These are phyloP conservation scores for Acanthornis magna DNA, from an alignment of 2,797 vertebrate genomes.

Conservation along the genomic window DNA sequence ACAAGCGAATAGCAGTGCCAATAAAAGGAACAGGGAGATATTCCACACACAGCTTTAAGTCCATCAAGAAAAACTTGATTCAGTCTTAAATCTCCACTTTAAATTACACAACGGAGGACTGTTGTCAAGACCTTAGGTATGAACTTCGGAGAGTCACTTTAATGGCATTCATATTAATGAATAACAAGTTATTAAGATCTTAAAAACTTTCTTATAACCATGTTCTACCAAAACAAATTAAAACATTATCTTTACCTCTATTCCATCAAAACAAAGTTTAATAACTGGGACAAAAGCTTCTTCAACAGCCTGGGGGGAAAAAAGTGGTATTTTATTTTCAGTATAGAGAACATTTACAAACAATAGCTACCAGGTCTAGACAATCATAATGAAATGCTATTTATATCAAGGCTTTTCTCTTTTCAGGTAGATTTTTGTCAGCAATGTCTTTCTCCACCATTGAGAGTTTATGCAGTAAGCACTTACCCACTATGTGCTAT, in stretches of 20 bases:
- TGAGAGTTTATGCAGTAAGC: neutral
- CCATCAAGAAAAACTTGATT: neutral
- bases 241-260: constrained; percentile 80
- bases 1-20: neutral
- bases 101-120: neutral
- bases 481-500: neutral
- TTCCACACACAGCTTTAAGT: neutral
- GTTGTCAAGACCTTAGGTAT: neutral
- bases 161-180: neutral
- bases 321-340: constrained; percentile 17
- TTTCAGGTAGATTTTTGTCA: neutral
- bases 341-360: neutral
- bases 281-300: constrained; percentile 91
- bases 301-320: constrained; percentile 81
- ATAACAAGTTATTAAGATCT: neutral
- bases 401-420: neutral
- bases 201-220: neutral
- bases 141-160: neutral
- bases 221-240: neutral
- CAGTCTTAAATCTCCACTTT: neutral
- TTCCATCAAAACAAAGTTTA: constrained; percentile 87
- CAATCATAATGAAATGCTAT: neutral
- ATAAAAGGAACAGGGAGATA: neutral
- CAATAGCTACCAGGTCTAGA: neutral
- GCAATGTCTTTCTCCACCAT: neutral